Base-by-base conservation (phyloP, 2,888 invertebrate genomes). In the Temnothorax ravouxi region DNA sequence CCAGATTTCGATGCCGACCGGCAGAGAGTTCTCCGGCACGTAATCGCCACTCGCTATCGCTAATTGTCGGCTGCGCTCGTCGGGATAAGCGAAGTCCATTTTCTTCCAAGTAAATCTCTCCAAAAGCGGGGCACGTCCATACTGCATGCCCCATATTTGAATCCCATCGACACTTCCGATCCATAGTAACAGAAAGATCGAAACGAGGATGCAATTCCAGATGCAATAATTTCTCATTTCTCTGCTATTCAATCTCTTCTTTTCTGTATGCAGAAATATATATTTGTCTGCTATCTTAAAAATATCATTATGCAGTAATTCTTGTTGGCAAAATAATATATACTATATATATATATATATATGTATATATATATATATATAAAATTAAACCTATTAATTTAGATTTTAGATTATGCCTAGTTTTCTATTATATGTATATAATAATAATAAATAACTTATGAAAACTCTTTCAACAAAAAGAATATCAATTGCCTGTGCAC, bases 1-100 rank as follows among this genome's bases (percentile, higher is more conserved):
- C 97, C 97, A 98, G 84, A 97, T 95, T 94, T 98, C 98, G 44
- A 98, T 96, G 29, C 98, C 98, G 1, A 98, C 97, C 0, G 98
- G 98, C 1, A 98, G 95, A 75, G 96, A 97, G 93, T 98, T 98
- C 92, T 97, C 97, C 0, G 97, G 97, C 13, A 97, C 96, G 88
- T 96, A 97, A 67, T 96, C 96, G 6, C 97, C 97, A 0, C 96
- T 96, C 56, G 95, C 93, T 11, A 97, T 94, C 0, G 97, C 97
- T 86, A 96, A 95, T 88, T 96, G 96, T 91, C 96, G 96, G 11
- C 96, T 95, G 72, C 95, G 95, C 29, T 96, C 95, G 87, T 96
- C 96, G 0, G 97, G 97, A 94, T 96, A 98, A 56, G 96, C 97
- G 95, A 97, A 98, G 94, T 98, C 98, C 92, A 98, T 90, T 54